Percentiles rank a stretch among this genome's conserved stretches.
Evolutionary conservation across 1,140 invertebrate genomes (phyloP).

Genomic region (Tyrophagus putrescentiae): DNA sequence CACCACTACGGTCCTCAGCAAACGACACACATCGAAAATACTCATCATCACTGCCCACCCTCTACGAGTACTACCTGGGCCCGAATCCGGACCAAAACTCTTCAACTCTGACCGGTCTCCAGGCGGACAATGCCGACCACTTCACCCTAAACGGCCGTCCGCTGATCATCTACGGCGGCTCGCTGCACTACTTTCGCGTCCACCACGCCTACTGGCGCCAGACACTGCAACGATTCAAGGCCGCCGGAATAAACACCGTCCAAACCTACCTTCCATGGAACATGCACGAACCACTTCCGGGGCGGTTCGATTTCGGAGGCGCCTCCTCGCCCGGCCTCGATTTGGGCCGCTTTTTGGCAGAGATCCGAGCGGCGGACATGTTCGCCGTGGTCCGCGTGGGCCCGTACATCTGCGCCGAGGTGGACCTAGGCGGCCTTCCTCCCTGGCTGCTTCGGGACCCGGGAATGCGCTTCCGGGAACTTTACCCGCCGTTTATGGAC

Average conservation of each 20-base stretch:
- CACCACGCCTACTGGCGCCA: slow-evolving; percentile 39
- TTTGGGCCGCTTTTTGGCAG: slow-evolving; percentile 33
- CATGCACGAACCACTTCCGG: slow-evolving; percentile 34
- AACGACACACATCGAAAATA: too few species aligned
- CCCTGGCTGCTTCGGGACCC: slow-evolving; percentile 30
- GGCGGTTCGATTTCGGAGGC: slow-evolving; percentile 19
- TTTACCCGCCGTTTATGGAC: slow-evolving; percentile 28
- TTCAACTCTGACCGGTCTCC: too few species aligned
- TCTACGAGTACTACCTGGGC: slow-evolving; percentile 13
- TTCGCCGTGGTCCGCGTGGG: slow-evolving; percentile 37
- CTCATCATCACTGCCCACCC: slow-evolving; percentile 11
- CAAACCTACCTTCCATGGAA: slow-evolving; percentile 41
- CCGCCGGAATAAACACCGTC: slow-evolving; percentile 39
- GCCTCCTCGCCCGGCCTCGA: slow-evolving; percentile 28
- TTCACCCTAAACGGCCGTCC: slow-evolving; percentile 39
- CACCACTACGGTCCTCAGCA: too few species aligned
- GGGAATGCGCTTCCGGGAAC: slow-evolving; percentile 23
- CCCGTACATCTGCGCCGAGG: slow-evolving; percentile 41
- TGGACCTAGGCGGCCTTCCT: slow-evolving; percentile 38
- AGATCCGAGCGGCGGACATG: slow-evolving; percentile 35
- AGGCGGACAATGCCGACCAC: slow-evolving; percentile 28
- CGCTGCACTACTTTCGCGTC: slow-evolving; percentile 40
- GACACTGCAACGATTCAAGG: slow-evolving; percentile 35
- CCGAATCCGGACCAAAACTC: neutral
- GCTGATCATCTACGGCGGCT: slow-evolving; percentile 40